Evolutionary conservation across 2,797 vertebrate genomes (phyloP).

Genomic region (Masticophis lateralis): DNA sequence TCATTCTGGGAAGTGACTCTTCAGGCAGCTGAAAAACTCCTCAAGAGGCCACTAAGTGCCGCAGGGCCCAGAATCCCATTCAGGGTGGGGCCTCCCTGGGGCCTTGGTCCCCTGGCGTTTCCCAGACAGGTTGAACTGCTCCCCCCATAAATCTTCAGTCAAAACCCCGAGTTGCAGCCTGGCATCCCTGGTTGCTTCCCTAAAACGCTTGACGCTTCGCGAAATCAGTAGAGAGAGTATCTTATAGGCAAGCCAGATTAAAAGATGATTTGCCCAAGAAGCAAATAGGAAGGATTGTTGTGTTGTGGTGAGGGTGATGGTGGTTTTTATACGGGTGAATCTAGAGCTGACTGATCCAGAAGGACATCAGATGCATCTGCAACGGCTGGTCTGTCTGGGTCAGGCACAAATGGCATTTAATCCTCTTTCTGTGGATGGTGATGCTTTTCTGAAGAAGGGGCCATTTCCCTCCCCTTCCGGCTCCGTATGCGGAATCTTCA

Average conservation of each 20-base stretch:
- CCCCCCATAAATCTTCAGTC: not conserved
- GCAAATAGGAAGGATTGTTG: not conserved
- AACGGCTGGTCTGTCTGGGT: not conserved
- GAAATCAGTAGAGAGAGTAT: too few relatives aligned
- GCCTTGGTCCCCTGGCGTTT: not conserved
- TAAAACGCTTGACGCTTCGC: not conserved
- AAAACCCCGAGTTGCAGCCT: not conserved
- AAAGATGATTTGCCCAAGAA: not conserved
- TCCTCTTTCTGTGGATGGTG: not conserved
- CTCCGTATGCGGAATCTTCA: not conserved
- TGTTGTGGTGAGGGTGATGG: too few relatives aligned
- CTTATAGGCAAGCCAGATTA: not conserved
- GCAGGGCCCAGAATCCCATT: not conserved
- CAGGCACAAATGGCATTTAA: not conserved
- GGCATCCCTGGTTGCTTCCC: not conserved
- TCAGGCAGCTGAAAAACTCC: not conserved
- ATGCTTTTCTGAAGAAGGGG: conserved; percentile 8
- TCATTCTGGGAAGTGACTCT: not conserved
- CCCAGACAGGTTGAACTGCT: not conserved
- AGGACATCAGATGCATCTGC: rapidly evolving
- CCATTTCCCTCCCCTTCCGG: not conserved
- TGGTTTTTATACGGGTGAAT: not conserved
- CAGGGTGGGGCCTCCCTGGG: not conserved
- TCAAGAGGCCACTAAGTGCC: too few relatives aligned
- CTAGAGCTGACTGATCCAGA: not conserved